A percentile compares a stretch with the other conserved stretches of the same genome.
Conservation (phyloP, 2,797 vertebrate genomes). For the Halcyon smyrnensis region DNA sequence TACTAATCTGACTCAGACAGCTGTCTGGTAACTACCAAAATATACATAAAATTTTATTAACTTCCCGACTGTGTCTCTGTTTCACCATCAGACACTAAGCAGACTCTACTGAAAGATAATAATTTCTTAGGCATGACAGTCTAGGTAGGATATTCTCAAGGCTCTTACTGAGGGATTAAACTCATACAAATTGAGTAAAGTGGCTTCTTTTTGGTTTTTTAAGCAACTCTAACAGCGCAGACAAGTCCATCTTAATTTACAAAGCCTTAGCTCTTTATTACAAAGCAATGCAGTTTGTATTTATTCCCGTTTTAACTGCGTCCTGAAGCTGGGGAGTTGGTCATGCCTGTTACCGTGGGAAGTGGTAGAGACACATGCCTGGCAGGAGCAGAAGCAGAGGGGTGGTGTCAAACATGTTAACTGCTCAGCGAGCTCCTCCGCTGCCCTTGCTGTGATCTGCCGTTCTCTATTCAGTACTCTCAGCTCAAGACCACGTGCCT, state of each 20-base stretch:
- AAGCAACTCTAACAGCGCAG: neutral
- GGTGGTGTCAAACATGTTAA: neutral
- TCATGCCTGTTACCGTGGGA: neutral
- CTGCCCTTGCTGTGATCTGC: neutral
- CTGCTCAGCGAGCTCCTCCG: neutral
- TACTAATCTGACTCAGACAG: neutral
- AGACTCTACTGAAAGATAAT: neutral
- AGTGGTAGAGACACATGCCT: neutral
- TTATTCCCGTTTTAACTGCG: neutral
- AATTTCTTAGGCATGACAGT: neutral
- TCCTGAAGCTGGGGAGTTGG: neutral
- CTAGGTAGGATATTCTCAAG: neutral
- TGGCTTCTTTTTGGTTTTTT: neutral
- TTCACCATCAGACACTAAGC: neutral
- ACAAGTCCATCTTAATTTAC: neutral
- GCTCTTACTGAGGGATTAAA: neutral
- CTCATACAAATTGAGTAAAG: neutral
- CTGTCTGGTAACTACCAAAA: neutral
- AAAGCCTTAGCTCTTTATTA: neutral
- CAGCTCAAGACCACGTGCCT: neutral
- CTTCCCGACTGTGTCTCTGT: neutral
- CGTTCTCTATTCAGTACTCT: neutral
- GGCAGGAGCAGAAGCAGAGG: neutral
- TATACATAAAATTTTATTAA: neutral
- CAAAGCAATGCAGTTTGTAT: neutral